phyloP scores from a whole-genome alignment of 2,113 vertebrate genomes.

The Pteropus alecto region DNA sequence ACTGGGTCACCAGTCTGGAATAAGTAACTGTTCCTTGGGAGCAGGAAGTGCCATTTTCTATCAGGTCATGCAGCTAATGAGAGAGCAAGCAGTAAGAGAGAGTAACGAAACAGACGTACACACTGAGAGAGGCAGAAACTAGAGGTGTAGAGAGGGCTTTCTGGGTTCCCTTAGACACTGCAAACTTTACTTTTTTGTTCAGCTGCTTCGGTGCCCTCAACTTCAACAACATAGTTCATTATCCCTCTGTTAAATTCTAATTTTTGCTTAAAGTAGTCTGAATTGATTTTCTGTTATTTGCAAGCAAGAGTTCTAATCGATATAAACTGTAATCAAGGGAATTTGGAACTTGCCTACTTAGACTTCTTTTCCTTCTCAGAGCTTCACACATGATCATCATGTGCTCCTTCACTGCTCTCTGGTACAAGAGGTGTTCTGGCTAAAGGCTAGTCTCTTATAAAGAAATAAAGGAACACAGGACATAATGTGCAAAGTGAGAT shows the following conservation, averaged over 20 bases:
- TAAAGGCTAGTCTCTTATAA: not conserved
- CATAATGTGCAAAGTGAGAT: not conserved
- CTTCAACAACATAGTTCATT: not conserved
- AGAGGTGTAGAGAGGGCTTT: not conserved
- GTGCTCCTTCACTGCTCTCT: not conserved
- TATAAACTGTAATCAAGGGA: not conserved
- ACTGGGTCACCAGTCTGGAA: not conserved
- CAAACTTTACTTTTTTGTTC: not conserved
- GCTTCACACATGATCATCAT: not conserved
- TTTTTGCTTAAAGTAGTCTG: not conserved
- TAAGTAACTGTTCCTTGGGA: not conserved
- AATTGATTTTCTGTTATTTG: slow-evolving; percentile 44
- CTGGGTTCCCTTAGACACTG: not conserved
- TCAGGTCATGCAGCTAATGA: not conserved
- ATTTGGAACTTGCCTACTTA: not conserved
- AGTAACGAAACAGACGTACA: not conserved
- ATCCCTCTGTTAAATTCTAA: not conserved
- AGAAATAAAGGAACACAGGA: not conserved
- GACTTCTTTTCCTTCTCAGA: not conserved
- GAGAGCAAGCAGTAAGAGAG: not conserved
- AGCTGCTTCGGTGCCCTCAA: not conserved
- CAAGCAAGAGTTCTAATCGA: not conserved
- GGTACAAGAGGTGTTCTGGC: not conserved
- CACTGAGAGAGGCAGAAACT: not conserved
- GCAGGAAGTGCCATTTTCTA: not conserved